Percentiles rank a stretch among this genome's conserved stretches.
Conservation (phyloP, 2,888 invertebrate species). For the Mantis religiosa region DNA sequence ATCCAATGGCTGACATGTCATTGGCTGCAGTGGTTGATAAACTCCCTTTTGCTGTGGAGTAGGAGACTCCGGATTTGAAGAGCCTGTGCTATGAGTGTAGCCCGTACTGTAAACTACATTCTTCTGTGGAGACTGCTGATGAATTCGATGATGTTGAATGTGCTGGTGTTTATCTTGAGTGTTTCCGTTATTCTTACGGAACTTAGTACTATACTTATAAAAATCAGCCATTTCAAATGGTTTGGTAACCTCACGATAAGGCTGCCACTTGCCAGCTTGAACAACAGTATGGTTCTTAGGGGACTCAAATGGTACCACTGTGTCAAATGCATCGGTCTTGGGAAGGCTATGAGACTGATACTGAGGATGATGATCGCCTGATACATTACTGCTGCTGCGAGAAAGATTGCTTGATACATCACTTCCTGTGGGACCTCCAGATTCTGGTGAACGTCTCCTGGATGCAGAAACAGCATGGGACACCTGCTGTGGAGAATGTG, state of each 20-base stretch:
- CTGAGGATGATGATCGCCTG: constrained; percentile 16
- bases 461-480: not conserved
- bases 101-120: not conserved
- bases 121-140: not conserved
- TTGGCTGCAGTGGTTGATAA: constrained; percentile 49
- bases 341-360: not conserved
- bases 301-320: constrained; percentile 62
- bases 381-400: constrained; percentile 26
- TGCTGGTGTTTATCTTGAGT: not conserved
- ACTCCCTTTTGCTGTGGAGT: constrained; percentile 41
- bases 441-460: constrained; percentile 1
- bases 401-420: constrained; percentile 23
- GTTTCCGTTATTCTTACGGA: constrained; percentile 57
- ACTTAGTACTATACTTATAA: constrained; percentile 95
- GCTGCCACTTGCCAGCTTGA: constrained; percentile 84
- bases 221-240: constrained; percentile 98
- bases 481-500: not conserved
- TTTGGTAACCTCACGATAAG: constrained; percentile 89
- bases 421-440: constrained; percentile 5
- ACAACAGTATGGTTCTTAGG: constrained; percentile 81
- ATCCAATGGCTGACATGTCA: constrained; percentile 47
- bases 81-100: not conserved
- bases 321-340: constrained; percentile 28
- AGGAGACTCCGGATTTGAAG: not conserved
- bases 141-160: not conserved